These are phyloP conservation scores for Stichopus chloronotus DNA, from an alignment of 35 echinoderm and acorn worm genomes.

Conservation along the genomic window DNA sequence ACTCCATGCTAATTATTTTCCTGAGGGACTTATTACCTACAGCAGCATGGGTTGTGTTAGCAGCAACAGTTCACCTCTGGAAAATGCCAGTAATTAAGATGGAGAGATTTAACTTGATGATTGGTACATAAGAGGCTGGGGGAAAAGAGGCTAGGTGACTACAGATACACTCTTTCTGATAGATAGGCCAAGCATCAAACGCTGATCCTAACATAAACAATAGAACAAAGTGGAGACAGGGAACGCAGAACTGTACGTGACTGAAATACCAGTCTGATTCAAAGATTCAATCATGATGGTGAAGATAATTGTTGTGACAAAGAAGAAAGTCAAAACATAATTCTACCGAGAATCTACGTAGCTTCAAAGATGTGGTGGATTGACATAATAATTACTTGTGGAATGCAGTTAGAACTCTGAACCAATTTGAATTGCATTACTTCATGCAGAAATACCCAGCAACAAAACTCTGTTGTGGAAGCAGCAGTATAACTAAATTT, in stretches of 20 bases:
- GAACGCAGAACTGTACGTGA: not conserved
- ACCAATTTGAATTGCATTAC: too few species aligned
- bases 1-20: slow-evolving; percentile 5
- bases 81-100: slow-evolving; percentile 42
- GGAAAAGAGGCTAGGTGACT: not conserved
- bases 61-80: slow-evolving; percentile 19
- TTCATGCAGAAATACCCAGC: too few species aligned
- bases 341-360: too few species aligned
- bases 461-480: too few species aligned
- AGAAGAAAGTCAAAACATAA: too few species aligned
- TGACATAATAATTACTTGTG: too few species aligned
- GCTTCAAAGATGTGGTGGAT: too few species aligned
- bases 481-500: too few species aligned
- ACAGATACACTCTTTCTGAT: slow-evolving; percentile 13
- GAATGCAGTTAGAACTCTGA: too few species aligned
- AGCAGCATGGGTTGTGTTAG: not conserved
- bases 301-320: too few species aligned
- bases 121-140: not conserved
- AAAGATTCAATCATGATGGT: too few species aligned
- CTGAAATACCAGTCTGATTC: too few species aligned
- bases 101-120: slow-evolving; percentile 33
- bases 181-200: slow-evolving; percentile 27
- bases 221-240: not conserved
- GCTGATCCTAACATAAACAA: slow-evolving; percentile 30
- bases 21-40: slow-evolving; percentile 7